Evolutionary conservation across 2,113 vertebrate species (phyloP).

Genomic region (Recurvirostra avosetta): DNA sequence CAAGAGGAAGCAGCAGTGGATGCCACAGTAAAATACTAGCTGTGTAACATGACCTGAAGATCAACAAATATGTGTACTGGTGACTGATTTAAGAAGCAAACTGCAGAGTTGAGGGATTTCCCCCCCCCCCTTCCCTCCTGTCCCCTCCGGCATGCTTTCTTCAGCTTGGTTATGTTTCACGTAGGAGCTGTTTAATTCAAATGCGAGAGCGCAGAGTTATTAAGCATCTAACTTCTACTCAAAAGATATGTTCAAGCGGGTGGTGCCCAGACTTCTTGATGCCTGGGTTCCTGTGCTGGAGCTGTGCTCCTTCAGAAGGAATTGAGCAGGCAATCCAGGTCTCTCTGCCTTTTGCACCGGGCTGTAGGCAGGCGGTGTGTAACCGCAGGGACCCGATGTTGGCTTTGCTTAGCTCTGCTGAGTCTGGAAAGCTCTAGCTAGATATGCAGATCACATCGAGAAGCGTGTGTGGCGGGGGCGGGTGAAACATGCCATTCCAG

Average conservation of each 20-base stretch:
- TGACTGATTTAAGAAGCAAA: not conserved
- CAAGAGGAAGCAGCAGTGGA: not conserved
- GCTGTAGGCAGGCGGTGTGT: not conserved
- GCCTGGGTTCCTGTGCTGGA: not conserved
- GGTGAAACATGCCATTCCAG: constrained; percentile 22
- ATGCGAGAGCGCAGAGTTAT: not conserved
- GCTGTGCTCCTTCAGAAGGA: not conserved
- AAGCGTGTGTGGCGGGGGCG: not conserved
- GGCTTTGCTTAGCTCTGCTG: not conserved
- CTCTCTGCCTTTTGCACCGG: not conserved
- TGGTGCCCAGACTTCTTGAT: not conserved
- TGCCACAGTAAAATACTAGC: not conserved
- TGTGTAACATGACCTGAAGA: not conserved
- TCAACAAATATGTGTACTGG: not conserved
- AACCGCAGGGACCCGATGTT: fast-evolving
- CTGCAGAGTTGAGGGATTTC: not conserved
- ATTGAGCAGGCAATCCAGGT: not conserved
- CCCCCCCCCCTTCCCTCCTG: not conserved
- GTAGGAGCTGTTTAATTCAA: not conserved
- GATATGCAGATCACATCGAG: not conserved
- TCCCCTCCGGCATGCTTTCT: not conserved
- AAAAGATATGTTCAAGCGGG: not conserved
- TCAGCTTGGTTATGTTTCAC: not conserved
- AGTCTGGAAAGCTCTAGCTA: not conserved
- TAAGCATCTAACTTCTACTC: not conserved